Conservation (phyloP, 2,797 vertebrate genomes). For the Erpetoichthys calabaricus region DNA sequence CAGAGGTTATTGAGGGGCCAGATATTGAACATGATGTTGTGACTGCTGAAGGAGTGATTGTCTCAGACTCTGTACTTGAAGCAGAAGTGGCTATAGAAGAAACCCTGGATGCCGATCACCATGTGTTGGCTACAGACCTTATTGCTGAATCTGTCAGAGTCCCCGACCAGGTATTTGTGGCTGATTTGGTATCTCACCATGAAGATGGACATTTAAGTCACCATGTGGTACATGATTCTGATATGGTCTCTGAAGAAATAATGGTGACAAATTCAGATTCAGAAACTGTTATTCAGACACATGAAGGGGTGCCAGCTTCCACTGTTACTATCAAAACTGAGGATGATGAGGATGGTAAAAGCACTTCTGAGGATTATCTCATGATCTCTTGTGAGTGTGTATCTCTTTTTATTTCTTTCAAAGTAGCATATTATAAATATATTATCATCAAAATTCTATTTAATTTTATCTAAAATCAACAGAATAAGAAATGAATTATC, state of each 20-base stretch:
- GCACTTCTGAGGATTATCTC: conserved; percentile 92
- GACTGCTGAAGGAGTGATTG: conserved; percentile 76
- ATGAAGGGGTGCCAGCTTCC: conserved; percentile 62
- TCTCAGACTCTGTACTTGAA: conserved; percentile 81
- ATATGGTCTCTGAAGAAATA: conserved; percentile 82
- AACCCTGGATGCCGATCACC: conserved; percentile 67
- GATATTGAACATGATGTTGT: conserved; percentile 78
- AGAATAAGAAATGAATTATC: too few species aligned
- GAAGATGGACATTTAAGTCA: conserved; percentile 73
- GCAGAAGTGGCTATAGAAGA: conserved; percentile 87
- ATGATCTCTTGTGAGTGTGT: conserved; percentile 88
- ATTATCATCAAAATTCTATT: too few species aligned
- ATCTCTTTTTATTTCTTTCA: too few species aligned
- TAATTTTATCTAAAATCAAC: too few species aligned
- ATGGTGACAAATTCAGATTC: conserved; percentile 76
- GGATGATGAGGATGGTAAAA: conserved; percentile 83
- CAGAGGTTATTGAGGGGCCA: conserved; percentile 83
- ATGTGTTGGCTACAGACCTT: conserved; percentile 70
- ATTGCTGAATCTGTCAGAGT: conserved; percentile 59
- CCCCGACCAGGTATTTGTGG: conserved; percentile 87
- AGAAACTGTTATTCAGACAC: conserved; percentile 72
- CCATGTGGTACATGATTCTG: conserved; percentile 61
- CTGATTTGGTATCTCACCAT: conserved; percentile 74
- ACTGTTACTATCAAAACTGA: conserved; percentile 78
- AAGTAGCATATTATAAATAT: too few species aligned